Evolutionary conservation across 2,797 vertebrate species (phyloP).

Genomic region (Pseudochromis fuscus): DNA sequence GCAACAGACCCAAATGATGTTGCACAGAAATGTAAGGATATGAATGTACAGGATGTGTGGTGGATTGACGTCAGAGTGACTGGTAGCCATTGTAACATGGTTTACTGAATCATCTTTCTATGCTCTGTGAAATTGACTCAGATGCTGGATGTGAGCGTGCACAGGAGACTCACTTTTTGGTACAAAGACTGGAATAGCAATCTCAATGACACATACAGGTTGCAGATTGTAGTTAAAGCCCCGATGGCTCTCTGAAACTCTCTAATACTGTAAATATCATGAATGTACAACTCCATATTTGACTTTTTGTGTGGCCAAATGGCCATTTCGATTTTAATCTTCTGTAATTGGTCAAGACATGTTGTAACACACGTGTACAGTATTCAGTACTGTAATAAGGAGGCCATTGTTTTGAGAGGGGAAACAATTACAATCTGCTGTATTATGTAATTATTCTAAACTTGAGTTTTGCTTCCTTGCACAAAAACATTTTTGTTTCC

Average conservation of each 20-base stretch:
- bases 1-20: slow-evolving; percentile 61
- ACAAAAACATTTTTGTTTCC: slow-evolving; percentile 74
- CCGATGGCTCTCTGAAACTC: slow-evolving; percentile 43
- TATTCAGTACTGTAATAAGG: slow-evolving; percentile 59
- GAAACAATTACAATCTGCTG: slow-evolving; percentile 68
- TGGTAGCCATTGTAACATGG: slow-evolving; percentile 42
- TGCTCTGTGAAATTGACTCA: slow-evolving; percentile 47
- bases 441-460: slow-evolving; percentile 74
- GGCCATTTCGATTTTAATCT: slow-evolving; percentile 42
- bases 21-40: slow-evolving; percentile 71
- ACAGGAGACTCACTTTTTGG: slow-evolving; percentile 54
- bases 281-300: slow-evolving; percentile 75
- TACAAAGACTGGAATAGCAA: slow-evolving; percentile 47
- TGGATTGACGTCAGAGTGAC: slow-evolving; percentile 33
- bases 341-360: slow-evolving; percentile 25
- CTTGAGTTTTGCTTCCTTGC: slow-evolving; percentile 83
- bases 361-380: slow-evolving; percentile 50
- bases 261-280: slow-evolving; percentile 77
- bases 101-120: slow-evolving; percentile 39
- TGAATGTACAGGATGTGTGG: slow-evolving; percentile 71
- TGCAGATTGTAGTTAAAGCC: slow-evolving; percentile 45
- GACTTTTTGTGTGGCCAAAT: slow-evolving; percentile 56
- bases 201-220: slow-evolving; percentile 42
- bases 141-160: slow-evolving; percentile 46
- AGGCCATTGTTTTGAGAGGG: slow-evolving; percentile 37